These are phyloP conservation scores for Leptinotarsa texana DNA, from an alignment of 1,140 invertebrate species.

Conservation along the genomic window DNA sequence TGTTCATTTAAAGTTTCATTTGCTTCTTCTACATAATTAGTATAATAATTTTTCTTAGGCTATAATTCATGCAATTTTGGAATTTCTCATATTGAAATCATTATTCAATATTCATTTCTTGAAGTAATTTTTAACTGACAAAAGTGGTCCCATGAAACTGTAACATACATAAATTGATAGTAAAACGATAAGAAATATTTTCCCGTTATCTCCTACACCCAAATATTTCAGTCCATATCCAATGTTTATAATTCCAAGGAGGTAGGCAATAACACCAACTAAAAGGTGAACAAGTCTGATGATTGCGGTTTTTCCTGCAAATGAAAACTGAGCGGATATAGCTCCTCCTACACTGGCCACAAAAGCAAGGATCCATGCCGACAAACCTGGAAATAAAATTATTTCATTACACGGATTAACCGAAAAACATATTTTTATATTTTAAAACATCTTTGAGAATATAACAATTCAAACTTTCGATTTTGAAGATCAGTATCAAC, in stretches of 20 bases:
- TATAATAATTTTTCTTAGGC: no score
- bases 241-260: conserved; percentile 1
- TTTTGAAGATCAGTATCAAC: no score
- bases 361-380: conserved; percentile 11
- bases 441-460: no score
- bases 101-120: neutral
- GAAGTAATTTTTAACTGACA: conserved; percentile 5
- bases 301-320: neutral
- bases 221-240: conserved; percentile 11
- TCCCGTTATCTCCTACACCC: neutral
- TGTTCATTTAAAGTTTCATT: no score
- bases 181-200: neutral
- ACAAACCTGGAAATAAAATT: conserved; percentile 16
- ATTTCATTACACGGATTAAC: no score
- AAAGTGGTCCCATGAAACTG: conserved; percentile 3
- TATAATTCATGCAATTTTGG: no score
- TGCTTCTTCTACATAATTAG: no score
- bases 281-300: conserved; percentile 11
- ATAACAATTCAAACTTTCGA: no score
- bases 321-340: neutral
- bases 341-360: neutral
- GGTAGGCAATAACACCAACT: neutral
- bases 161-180: conserved; percentile 5
- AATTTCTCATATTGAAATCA: no score
- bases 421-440: no score